Conservation (phyloP, 2,888 invertebrate species). For the Amphipyra tragopoginis region DNA sequence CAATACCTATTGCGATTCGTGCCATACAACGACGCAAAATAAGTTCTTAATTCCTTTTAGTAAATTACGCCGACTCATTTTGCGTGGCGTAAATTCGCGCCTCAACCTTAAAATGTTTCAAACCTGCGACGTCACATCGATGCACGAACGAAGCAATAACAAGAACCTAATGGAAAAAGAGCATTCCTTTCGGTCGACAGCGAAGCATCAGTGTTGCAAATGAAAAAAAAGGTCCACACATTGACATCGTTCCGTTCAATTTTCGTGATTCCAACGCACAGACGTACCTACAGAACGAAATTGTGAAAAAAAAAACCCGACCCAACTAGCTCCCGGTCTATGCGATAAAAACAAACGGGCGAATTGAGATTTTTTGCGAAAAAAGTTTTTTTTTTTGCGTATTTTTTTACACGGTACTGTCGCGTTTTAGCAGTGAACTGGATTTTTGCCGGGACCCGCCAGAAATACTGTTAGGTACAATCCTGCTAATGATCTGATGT, state of each 20-base stretch:
- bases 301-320: conserved; percentile 39
- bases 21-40: no score
- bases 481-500: conserved; percentile 10
- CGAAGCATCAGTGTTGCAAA: conserved; percentile 18
- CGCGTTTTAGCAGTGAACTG: conserved; percentile 17
- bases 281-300: conserved; percentile 38
- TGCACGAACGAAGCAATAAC: neutral
- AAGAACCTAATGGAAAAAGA: neutral
- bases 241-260: conserved; percentile 56
- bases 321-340: conserved; percentile 31
- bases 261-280: conserved; percentile 50
- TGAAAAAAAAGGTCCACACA: conserved; percentile 36
- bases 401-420: conserved; percentile 16
- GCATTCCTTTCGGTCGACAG: conserved; percentile 14
- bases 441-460: conserved; percentile 24
- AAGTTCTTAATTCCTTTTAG: no score
- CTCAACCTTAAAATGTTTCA: no score
- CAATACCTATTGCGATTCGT: no score
- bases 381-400: conserved; percentile 13
- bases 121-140: neutral
- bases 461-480: neutral
- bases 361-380: conserved; percentile 39
- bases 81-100: no score
- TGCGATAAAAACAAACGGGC: conserved; percentile 47
- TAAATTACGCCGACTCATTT: no score